phyloP scores from a whole-genome alignment of 2,113 vertebrate genomes.

The Mellivora capensis region DNA sequence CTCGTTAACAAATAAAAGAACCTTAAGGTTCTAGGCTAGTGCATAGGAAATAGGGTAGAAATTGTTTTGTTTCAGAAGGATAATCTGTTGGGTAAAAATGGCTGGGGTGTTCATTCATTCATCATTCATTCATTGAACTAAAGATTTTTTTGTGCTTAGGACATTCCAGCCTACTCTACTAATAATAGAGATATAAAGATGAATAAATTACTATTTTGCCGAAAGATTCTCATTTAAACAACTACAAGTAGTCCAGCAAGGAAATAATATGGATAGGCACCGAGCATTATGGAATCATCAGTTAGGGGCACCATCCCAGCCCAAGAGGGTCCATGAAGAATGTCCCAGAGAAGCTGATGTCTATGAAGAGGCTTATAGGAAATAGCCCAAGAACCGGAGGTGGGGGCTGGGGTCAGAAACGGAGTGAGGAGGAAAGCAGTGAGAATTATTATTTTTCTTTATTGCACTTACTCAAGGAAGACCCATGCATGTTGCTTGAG shows the following conservation, averaged over 20 bases:
- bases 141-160: not conserved
- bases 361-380: not conserved
- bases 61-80: not conserved
- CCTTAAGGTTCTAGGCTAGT: not conserved
- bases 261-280: not conserved
- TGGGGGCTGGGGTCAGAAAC: not conserved
- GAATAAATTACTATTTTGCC: not conserved
- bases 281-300: not conserved
- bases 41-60: not conserved
- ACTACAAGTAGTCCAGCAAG: not conserved
- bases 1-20: not conserved
- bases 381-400: not conserved
- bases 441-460: not conserved
- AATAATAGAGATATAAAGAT: not conserved
- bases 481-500: not conserved
- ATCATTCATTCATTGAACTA: not conserved
- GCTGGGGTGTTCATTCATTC: not conserved
- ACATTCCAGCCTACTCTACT: not conserved
- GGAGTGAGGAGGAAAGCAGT: not conserved
- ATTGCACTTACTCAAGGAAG: not conserved
- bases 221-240: not conserved
- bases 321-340: not conserved
- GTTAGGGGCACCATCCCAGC: not conserved
- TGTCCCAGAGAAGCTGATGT: not conserved
- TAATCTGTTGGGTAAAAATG: not conserved